These are phyloP conservation scores for Dufourea novaeangliae DNA, from an alignment of 1,140 invertebrate species.

Conservation along the genomic window DNA sequence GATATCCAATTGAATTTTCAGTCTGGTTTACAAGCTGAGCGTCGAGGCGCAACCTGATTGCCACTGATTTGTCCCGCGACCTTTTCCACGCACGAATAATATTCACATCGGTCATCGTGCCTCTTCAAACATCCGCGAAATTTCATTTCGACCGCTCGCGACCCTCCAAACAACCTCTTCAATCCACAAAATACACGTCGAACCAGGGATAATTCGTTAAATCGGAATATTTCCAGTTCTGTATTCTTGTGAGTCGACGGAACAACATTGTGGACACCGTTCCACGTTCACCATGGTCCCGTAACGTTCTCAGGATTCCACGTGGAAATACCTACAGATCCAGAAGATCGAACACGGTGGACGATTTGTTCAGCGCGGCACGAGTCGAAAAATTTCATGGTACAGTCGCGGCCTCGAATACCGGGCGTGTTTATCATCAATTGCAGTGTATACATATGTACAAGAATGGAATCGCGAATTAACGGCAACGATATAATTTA, in stretches of 20 bases:
- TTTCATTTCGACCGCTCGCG: background rate
- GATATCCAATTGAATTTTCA: constrained; percentile 69
- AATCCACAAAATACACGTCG: background rate
- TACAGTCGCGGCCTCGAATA: constrained; percentile 31
- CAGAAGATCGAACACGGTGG: constrained; percentile 8
- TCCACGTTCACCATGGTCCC: no score
- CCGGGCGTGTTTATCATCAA: constrained; percentile 37
- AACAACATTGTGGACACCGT: no score
- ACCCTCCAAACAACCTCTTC: background rate
- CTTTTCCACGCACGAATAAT: constrained; percentile 70
- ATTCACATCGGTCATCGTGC: constrained; percentile 57
- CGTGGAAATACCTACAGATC: constrained; percentile 39
- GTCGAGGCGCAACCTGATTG: constrained; percentile 67
- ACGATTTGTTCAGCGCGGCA: constrained; percentile 19
- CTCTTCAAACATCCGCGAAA: constrained; percentile 59
- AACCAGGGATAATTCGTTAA: background rate
- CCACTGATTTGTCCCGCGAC: constrained; percentile 63
- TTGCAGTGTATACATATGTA: constrained; percentile 2
- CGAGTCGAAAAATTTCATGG: constrained; percentile 48
- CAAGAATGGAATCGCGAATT: background rate
- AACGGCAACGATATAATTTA: constrained; percentile 7
- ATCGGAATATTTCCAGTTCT: background rate
- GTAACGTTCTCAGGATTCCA: constrained; percentile 48
- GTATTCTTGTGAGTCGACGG: background rate
- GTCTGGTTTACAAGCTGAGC: constrained; percentile 58